Evolutionary conservation across 2,797 vertebrate genomes (phyloP), one percentile per base, ranked within the genome.

Genomic region (Anomalospiza imberbis): DNA sequence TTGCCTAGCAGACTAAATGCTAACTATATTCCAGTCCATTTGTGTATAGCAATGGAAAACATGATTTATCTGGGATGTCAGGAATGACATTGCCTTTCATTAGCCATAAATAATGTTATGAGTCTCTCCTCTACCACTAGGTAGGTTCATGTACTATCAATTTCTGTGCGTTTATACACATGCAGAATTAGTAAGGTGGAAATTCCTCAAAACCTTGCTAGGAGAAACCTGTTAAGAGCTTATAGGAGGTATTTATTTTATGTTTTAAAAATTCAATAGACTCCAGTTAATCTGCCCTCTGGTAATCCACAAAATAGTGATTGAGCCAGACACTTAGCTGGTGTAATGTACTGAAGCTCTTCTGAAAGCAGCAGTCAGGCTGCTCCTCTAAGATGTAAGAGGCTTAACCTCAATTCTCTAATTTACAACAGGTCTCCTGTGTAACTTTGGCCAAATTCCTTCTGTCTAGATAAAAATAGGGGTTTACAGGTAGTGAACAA

Each of bases 1-100:
- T 81, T 91, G 76, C 85, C 87, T 75, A 60, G 82, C 80, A 57
- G 51, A 71, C 88, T 82, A 95, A 95, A 83, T 15, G 7, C 72
- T 93, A 91, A 87, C 78, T 70, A 13, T 57, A 87, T 88, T 60
- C 87, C 55, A 25, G 65, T 71, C 61, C 62, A 63, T 90, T 91
- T 94, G 74, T n/a, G 73, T 90, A 50, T 63, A 84, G 91, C 44
- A 57, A 54, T 78, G 62, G 81, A 91, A 94, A 96, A 75, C 60
- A 26, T 91, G 25, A 92, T 96, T 97, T 79, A 88, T 85, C 63
- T 95, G 51, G 63, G 42, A 50, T 92, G 76, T 91, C 94, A 93
- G 78, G 70, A 82, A 51, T 38, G 38, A 54, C 67, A 45, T 79
- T 89, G 75, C 70, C 93, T 91, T 95, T 94, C 67, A 77, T 96